phyloP scores from a whole-genome alignment of 2,888 invertebrate genomes.

The Lasioglossum calceatum region DNA sequence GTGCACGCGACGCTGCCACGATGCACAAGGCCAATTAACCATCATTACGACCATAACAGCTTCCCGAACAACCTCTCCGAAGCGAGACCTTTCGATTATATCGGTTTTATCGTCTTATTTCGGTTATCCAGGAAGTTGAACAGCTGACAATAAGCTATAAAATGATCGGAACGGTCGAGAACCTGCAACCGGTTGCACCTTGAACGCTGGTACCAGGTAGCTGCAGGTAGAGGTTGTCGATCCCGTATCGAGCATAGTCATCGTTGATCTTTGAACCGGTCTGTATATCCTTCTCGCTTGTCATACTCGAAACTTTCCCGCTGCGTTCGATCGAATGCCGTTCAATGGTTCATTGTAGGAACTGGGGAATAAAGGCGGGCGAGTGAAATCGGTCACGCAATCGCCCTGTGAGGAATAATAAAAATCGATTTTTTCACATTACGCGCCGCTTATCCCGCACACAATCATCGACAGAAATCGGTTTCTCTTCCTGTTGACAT shows the following conservation, averaged over 20 bases:
- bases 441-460: neutral
- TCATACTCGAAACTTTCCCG: conserved; percentile 19
- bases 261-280: conserved; percentile 49
- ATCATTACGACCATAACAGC: conserved; percentile 31
- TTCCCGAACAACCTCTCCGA: neutral
- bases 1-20: conserved; percentile 19
- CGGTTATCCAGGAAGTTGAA: conserved; percentile 31
- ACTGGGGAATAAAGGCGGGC: neutral
- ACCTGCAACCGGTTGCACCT: conserved; percentile 37
- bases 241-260: conserved; percentile 37
- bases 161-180: conserved; percentile 30
- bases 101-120: conserved; percentile 32
- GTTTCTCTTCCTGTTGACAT: conserved; percentile 24
- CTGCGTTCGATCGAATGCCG: neutral
- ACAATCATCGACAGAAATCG: conserved; percentile 8
- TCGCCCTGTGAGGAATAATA: neutral
- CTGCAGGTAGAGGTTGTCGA: conserved; percentile 28
- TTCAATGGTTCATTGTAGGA: neutral
- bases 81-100: conserved; percentile 15
- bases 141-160: conserved; percentile 37
- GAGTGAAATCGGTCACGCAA: conserved; percentile 6
- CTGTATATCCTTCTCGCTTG: neutral
- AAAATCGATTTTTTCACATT: neutral
- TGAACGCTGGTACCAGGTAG: neutral
- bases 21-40: conserved; percentile 39